Conservation (phyloP, 2,113 vertebrate species). For the Acanthisitta chloris region DNA sequence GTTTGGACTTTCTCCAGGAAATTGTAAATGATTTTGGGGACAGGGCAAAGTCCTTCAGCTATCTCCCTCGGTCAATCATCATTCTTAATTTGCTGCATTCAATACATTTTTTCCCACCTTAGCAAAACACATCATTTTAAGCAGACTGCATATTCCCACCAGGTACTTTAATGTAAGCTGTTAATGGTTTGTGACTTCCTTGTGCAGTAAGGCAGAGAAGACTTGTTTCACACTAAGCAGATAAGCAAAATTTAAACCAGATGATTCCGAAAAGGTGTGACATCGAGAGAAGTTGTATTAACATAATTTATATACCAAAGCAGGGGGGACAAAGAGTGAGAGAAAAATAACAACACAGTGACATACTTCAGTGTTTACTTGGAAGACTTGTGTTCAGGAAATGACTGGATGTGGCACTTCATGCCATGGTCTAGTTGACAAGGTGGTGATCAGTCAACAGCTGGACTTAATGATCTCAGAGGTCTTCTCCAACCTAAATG, state of each 20-base stretch:
- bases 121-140: constrained; percentile 40
- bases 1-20: background rate
- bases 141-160: constrained; percentile 56
- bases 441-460: background rate
- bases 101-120: constrained; percentile 31
- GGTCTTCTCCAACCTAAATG: background rate
- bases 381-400: background rate
- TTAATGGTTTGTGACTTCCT: constrained; percentile 75
- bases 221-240: constrained; percentile 30
- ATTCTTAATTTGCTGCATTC: constrained; percentile 37
- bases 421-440: background rate
- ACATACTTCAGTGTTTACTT: constrained; percentile 30
- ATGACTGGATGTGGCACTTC: background rate
- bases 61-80: background rate
- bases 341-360: constrained; percentile 23
- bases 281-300: constrained; percentile 47
- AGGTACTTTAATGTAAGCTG: constrained; percentile 61
- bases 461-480: background rate
- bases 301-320: constrained; percentile 46
- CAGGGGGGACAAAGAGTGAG: background rate
- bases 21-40: background rate
- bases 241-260: constrained; percentile 72
- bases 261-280: constrained; percentile 27
- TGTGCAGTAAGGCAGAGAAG: constrained; percentile 43
- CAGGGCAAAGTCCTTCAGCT: background rate